phyloP scores from a whole-genome alignment of 2,113 vertebrate genomes.

The Leptobrachium ailaonicum region DNA sequence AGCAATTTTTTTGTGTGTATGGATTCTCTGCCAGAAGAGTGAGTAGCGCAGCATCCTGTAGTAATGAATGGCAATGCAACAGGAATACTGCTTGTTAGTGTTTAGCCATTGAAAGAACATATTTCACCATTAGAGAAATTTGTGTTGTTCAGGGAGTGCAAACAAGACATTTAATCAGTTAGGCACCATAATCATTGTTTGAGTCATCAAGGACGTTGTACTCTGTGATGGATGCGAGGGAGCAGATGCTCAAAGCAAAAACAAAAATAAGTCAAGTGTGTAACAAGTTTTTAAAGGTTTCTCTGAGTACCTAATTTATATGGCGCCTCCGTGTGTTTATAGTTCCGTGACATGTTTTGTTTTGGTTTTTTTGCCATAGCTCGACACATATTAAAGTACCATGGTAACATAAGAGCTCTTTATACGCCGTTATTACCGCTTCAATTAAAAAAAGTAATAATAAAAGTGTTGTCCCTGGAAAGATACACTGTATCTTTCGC shows the following conservation, averaged over 20 bases:
- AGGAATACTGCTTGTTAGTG: not conserved
- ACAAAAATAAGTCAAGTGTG: not conserved
- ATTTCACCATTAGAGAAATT: conserved; percentile 19
- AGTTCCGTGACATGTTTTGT: not conserved
- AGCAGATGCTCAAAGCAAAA: not conserved
- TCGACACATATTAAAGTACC: too few relatives aligned
- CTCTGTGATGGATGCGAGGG: not conserved
- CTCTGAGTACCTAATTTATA: not conserved
- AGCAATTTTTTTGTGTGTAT: not conserved
- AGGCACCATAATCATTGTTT: conserved; percentile 25
- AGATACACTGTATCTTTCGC: too few relatives aligned
- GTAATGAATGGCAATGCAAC: not conserved
- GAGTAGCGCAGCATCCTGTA: not conserved
- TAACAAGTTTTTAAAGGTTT: not conserved
- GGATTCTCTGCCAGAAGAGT: not conserved
- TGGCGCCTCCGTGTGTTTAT: too few relatives aligned
- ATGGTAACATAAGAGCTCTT: too few relatives aligned
- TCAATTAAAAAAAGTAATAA: too few relatives aligned
- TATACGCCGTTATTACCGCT: too few relatives aligned
- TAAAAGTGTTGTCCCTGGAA: too few relatives aligned
- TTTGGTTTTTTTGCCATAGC: too few relatives aligned
- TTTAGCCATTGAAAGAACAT: conserved; percentile 14
- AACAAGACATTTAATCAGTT: conserved; percentile 30
- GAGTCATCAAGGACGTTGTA: conserved; percentile 4
- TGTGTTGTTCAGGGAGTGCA: not conserved